Conservation (phyloP, 2,888 invertebrate genomes). For the Chrysotoxum bicinctum region DNA sequence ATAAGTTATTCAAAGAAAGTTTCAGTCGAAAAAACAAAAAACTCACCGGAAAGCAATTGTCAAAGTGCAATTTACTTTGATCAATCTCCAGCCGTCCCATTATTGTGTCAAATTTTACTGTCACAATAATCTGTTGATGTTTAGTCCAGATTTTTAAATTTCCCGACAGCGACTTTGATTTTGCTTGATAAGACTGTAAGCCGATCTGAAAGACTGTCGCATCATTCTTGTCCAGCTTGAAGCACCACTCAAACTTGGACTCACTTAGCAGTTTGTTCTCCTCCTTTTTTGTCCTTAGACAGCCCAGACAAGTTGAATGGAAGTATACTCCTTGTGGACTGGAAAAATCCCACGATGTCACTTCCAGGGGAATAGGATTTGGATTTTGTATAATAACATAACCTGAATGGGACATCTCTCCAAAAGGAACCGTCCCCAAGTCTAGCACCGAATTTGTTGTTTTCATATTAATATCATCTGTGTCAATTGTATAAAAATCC, state of each 20-base stretch:
- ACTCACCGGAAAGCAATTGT: constrained; percentile 91
- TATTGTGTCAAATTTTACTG: constrained; percentile 89
- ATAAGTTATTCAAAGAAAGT: neutral
- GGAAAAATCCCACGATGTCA: constrained; percentile 79
- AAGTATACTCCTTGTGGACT: constrained; percentile 78
- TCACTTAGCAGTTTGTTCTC: constrained; percentile 67
- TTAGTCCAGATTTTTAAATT: constrained; percentile 89
- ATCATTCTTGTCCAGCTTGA: constrained; percentile 76
- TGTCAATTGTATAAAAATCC: constrained; percentile 77
- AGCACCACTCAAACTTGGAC: constrained; percentile 75
- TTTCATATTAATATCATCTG: constrained; percentile 73
- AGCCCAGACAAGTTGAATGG: constrained; percentile 83
- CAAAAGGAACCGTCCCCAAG: constrained; percentile 79
- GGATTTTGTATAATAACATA: constrained; percentile 78
- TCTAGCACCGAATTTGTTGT: constrained; percentile 77
- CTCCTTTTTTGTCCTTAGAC: constrained; percentile 78
- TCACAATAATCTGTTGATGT: constrained; percentile 86
- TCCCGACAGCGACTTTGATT: constrained; percentile 86
- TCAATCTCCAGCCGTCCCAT: constrained; percentile 88
- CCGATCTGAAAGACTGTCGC: constrained; percentile 84
- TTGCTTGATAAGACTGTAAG: constrained; percentile 86
- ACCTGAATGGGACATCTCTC: constrained; percentile 78
- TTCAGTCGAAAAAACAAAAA: neutral
- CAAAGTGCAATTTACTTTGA: constrained; percentile 87
- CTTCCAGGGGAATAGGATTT: constrained; percentile 79